Base-by-base conservation (phyloP, 2,113 vertebrate genomes). In the Desmodus rotundus region DNA sequence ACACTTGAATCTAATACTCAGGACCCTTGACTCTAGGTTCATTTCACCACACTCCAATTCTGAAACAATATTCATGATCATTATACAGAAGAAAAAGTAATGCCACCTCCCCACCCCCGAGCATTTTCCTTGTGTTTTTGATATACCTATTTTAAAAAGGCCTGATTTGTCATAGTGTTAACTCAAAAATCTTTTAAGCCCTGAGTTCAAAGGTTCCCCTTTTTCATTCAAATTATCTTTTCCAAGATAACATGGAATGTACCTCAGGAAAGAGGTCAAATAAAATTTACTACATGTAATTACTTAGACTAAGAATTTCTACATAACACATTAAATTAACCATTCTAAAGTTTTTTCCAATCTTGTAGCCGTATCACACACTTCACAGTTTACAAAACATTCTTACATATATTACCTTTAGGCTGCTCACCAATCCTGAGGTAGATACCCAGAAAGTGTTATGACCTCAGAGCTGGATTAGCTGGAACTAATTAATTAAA, bases 201-300 rank as follows among this genome's bases (percentile, higher is more conserved):
- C 63, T 92, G 28, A 72, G 36, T 16, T 84, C 52, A 52, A 85
- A 93, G 24, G 24, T 12, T 47, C 36, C 19, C 10, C 82, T n/a
- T 94, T 91, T 78, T 76, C 8, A 81, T 91, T 56, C 43, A 95
- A 87, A 87, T 36, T 83, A 86, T 92, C n/a, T 87, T 83, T 93
- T 88, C n/a, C 20, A 76, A 65, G 47, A 91, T 65, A 63, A 81
- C 14, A 81, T 68, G 56, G 33, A 82, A 91, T 65, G 5, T 70
- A 33, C 14, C 70, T 86, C 77, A 95, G 70, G 70, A 85, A 68
- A 80, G 47, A 85, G 54, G 76, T 63, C 28, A 61, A 43, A 38
- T 80, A 70, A 84, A 91, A 88, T 93, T 70, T 28, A 58, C n/a
- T 54, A 65, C 7, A 83, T 31, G 78, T 61, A 81, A 61, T 90